Evolutionary conservation across 2,888 invertebrate species (phyloP), one percentile per base, ranked within the genome.

Genomic region (Muschampia plurimacula): DNA sequence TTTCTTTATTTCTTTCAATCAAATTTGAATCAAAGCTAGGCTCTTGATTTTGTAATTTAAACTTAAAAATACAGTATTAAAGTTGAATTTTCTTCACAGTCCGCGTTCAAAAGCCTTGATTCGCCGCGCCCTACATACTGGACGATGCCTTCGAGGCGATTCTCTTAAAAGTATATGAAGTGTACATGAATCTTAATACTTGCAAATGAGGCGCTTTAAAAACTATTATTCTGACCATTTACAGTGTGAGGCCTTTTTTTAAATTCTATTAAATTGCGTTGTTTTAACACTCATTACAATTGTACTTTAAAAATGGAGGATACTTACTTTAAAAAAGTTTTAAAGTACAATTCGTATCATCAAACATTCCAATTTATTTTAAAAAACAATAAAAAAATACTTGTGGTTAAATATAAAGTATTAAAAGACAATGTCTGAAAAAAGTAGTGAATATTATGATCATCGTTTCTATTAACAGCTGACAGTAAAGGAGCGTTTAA

Each of bases 141-240:
- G 91, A 85, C 84, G 59, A 78, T 91, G 85, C 88, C 90, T 13
- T 82, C 90, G 22, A 83, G 91, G 74, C 89, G 90, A 73, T 91
- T 89, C 83, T 89, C 84, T 66, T 74, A 72, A 72, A 41, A 41
- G 10, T 49, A 41, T 39, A 57, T 7, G 4, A 39, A 66, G 15
- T 59, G 65, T 32, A 55, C 71, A 64, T 55, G 44, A 72, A 55
- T 22, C 68, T 64, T 66, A 67, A 12, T 67, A 52, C n/a, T 66
- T 66, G 22, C 71, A 67, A 72, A 67, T 44, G 67, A 4, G 46
- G 63, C 13, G 72, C 67, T 67, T 67, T 13, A 46, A 60, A 22
- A 22, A 60, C 32, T 5, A 28, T 2, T 10, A 57, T 57, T 57
- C 22, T 28, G 3, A 57, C 3, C 5, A 28, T 28, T 57, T 12